Evolutionary conservation across 1,140 invertebrate genomes (phyloP), one percentile per base, ranked within the genome.

Genomic region (Streblospio benedicti): DNA sequence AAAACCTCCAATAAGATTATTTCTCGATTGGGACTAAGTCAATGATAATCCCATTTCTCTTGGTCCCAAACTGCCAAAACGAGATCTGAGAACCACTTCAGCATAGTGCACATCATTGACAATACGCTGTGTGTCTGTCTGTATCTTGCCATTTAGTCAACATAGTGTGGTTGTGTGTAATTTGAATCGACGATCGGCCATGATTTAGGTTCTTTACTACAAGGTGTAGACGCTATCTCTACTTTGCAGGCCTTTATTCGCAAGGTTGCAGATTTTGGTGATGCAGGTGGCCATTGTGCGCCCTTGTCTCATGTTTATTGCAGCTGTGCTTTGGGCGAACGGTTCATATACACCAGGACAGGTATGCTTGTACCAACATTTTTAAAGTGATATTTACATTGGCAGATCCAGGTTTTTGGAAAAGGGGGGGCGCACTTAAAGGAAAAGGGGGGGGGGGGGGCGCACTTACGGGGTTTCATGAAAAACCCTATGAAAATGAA

Each of bases 211-310:
- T n/a, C n/a, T n/a, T n/a, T n/a, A n/a, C n/a, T n/a, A n/a, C n/a
- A n/a, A n/a, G n/a, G n/a, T n/a, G n/a, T n/a, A n/a, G n/a, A n/a
- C n/a, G n/a, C n/a, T n/a, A n/a, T n/a, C n/a, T n/a, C n/a, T n/a
- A n/a, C n/a, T 55, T 14, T 18, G 18, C 18, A 57, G 55, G 41
- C n/a, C 12, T 25, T 18, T 18, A 1, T 57, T 18, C 20, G 23
- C 28, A 14, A 9, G 18, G 35, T 27, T 57, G n/a, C 43, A 35
- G 9, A 4, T 43, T 23, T 25, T 28, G 55, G 47, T 57, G 12
- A 57, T 57, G 55, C 55, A 57, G 41, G 55, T 57, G 55, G 33
- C 55, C 35, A 45, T 57, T 31, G 55, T 57, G 6, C 30, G 55
- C 18, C 33, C 55, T 2, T 12, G 43, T 0, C 35, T 57, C 35